Evolutionary conservation across 1,140 invertebrate species (phyloP), one percentile per base, ranked within the genome.

Genomic region (Wasmannia auropunctata): DNA sequence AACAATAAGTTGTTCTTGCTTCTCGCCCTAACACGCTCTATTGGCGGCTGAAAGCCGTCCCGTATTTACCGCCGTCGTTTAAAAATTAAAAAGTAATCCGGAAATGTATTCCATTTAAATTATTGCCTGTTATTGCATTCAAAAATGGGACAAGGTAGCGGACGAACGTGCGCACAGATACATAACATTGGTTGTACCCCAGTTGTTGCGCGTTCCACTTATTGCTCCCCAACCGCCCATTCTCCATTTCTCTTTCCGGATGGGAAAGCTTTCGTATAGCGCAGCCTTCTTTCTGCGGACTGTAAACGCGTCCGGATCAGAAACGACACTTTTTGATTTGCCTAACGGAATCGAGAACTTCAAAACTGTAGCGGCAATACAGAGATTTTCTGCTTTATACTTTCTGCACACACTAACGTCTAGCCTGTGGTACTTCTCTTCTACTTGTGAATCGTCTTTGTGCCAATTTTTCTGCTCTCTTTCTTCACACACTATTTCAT

Each of bases 141-240:
- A 58, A 40, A 37, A 37, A 43, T 19, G 14, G 22, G n/a, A 63
- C n/a, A 28, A 22, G 40, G n/a, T 16, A n/a, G n/a, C 40, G n/a
- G 19, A 31, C 34, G 31, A 46, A 63, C 25, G 56, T 11, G 31
- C 7, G 43, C 40, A 31, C 1, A 65, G 60, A 79, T 79, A 51
- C 60, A 67, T 79, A 65, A 49, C 60, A 65, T 79, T 67, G 60
- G 76, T 65, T 31, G 60, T n/a, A 79, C 40, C 76, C 76, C 43
- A 51, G 34, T 79, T 79, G 43, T 16, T 10, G 58, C 22, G 74
- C 19, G 75, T 79, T 10, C 76, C 14, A 80, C 43, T 51, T n/a
- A n/a, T 80, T 19, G 16, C 75, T 43, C 11, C 8, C n/a, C n/a
- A n/a, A 46, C 40, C 19, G 56, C 3, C n/a, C 58, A 56, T 76